Evolutionary conservation across 2,113 vertebrate species (phyloP), one percentile per base, ranked within the genome.

Genomic region (Centropus unirufus): DNA sequence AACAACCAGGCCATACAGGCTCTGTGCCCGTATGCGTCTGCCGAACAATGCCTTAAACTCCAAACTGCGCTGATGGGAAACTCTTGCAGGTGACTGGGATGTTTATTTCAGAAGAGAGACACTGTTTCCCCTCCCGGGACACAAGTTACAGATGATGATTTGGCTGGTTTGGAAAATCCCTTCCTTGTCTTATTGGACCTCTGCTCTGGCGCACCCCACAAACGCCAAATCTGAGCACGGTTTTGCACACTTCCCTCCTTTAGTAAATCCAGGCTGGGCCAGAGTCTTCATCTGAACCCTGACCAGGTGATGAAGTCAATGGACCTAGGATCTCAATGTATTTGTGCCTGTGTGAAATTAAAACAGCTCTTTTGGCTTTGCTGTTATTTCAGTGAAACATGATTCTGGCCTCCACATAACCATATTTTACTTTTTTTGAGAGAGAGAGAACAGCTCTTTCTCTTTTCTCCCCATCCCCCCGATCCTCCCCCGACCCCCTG

Each of bases 121-220:
- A 9, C 30, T 62, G 4, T 32, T 64, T 47, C 69, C 39, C 26
- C 46, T 69, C 4, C 0, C 5, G 4, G 22, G 22, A 42, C 66
- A 49, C n/a, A 39, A 27, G 22, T n/a, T 54, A 58, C 6, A n/a
- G 3, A 8, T 8, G n/a, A 36, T 40, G 17, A 86, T n/a, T 58
- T n/a, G 27, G 20, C 49, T 69, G 39, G 14, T 47, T 27, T 26
- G 6, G 54, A 78, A 89, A 68, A 68, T 16, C 23, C 18, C 8
- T 39, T 47, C 19, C 36, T 83, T n/a, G 47, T 29, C 47, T 54
- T 68, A 72, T 69, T 44, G 42, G 64, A 78, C 51, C 14, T 57
- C 52, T 51, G 3, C 23, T 39, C 10, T 52, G 18, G 27, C 1
- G 2, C 0, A 1, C 19, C n/a, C 39, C 19, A 42, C 24, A 69